Evolutionary conservation across 2,888 invertebrate genomes (phyloP), one percentile per base, ranked within the genome.

Genomic region (Synanthedon formicaeformis): DNA sequence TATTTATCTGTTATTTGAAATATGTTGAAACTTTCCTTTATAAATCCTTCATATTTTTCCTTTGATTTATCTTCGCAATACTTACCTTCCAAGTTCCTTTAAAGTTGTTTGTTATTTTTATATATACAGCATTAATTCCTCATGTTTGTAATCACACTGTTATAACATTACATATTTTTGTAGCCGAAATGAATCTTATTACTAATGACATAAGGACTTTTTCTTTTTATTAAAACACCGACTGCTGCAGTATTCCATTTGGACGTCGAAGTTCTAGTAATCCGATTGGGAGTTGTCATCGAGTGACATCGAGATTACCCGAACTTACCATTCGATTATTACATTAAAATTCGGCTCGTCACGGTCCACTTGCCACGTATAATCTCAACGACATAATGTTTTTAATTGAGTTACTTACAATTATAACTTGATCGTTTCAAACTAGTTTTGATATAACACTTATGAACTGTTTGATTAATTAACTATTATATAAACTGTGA

Each of bases 281-380:
- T 73, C 67, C 65, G 62, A 65, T 66, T 57, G 57, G 12, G 18
- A 48, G 57, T 64, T 73, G 72, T 73, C 73, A 69, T 61, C 58
- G 40, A 53, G 55, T 67, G 72, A 64, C 68, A 50, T 52, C 52
- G 59, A 59, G 62, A 64, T 65, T 63, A 57, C 58, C 61, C 60
- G 58, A 62, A 57, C 63, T 65, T 59, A 65, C 59, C 60, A 65
- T 66, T 69, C 61, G 63, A 71, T 73, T 69, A 61, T 61, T 64
- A 60, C 62, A 54, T 62, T 62, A 63, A 58, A 51, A 57, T 56
- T 59, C 56, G 60, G 60, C 59, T 63, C 58, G 63, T 67, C 63
- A 71, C 64, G 69, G 62, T 74, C 68, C 65, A 72, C 62, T 71
- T 65, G 65, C 55, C 61, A 55, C 58, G 54, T 57, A 59, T 70